Evolutionary conservation across 2,113 vertebrate species (phyloP).

Genomic region (Polypterus bichir): DNA sequence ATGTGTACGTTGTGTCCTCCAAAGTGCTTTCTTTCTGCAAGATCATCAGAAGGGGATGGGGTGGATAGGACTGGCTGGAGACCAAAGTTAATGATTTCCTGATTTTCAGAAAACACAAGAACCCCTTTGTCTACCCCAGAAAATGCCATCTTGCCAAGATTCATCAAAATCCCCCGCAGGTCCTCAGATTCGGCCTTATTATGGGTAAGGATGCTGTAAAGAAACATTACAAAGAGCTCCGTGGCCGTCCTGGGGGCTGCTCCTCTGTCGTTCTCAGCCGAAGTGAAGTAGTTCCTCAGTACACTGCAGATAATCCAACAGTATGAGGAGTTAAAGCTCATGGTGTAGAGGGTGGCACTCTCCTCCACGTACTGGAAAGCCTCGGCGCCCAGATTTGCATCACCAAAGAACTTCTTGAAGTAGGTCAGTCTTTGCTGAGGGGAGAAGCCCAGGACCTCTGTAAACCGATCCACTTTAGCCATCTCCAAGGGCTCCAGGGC

Average conservation of each 20-base stretch:
- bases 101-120: constrained; percentile 7
- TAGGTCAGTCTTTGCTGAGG: constrained; percentile 13
- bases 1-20: constrained; percentile 7
- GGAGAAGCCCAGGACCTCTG: constrained; percentile 21
- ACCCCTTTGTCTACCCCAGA: background rate
- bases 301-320: constrained; percentile 8
- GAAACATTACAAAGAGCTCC: constrained; percentile 17
- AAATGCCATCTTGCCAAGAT: background rate
- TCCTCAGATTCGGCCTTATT: background rate
- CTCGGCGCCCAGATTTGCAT: background rate
- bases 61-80: background rate
- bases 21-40: background rate
- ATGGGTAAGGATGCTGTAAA: constrained; percentile 15
- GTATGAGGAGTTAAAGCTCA: no score
- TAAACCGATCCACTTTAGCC: constrained; percentile 6
- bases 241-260: constrained; percentile 19
- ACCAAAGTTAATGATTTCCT: background rate
- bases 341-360: no score
- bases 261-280: background rate
- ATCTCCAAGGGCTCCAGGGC: constrained; percentile 8
- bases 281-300: background rate
- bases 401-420: constrained; percentile 3
- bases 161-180: background rate
- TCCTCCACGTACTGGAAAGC: constrained; percentile 12
- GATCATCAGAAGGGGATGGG: constrained; percentile 4